Evolutionary conservation across 2,113 vertebrate genomes (phyloP), one percentile per base, ranked within the genome.

Genomic region (Lagenorhynchus albirostris): DNA sequence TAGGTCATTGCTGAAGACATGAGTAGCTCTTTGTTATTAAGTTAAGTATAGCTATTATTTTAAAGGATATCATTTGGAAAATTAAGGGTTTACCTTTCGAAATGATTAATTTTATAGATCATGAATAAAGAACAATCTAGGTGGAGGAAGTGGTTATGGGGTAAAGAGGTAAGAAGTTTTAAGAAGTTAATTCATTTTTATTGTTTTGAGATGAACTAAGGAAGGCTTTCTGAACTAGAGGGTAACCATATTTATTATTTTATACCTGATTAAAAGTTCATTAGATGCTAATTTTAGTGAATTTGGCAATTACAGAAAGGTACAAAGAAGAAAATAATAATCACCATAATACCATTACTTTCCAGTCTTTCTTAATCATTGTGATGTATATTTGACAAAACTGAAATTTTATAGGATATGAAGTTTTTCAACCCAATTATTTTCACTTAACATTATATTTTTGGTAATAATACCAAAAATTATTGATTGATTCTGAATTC

Each of bases 261-360:
- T 92, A 67, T 50, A 73, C 50, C 25, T 77, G 29, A 67, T 47
- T 74, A 58, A 44, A 94, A 92, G 67, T 84, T 11, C 15, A 74
- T 12, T 55, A 87, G 31, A 58, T 85, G 41, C 38, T 67, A 85
- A 92, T 92, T 96, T 95, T 76, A 93, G 73, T 87, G 47, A 96
- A 77, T 14, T 90, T 91, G 36, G 44, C 3, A 65, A 79, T 50
- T 71, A 87, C 6, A 77, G 36, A 83, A 95, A 95, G 20, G n/a
- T 38, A 60, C 10, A 68, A 79, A 95, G 20, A 53, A 88, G 25
- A 83, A 93, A 95, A 81, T 71, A 80, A 84, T 92, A 50, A 70
- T 82, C 53, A 92, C 23, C 1, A 71, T 71, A 85, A 73, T 55
- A 91, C 50, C 21, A 87, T 60, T 38, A 70, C 15, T 71, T 90